These are phyloP conservation scores for Masticophis lateralis DNA, from an alignment of 2,797 vertebrate genomes.

Conservation along the genomic window DNA sequence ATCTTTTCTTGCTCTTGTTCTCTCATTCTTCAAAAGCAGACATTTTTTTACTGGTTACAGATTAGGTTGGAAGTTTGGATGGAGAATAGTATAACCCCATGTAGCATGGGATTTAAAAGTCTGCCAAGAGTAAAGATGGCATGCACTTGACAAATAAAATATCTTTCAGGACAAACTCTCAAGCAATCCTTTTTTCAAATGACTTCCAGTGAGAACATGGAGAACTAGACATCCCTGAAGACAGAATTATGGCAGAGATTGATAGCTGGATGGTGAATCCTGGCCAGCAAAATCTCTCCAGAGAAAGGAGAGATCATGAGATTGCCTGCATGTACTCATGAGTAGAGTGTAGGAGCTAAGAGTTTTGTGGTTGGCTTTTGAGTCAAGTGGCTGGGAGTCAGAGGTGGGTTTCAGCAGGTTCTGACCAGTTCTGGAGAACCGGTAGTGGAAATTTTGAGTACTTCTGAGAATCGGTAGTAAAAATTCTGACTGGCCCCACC, in stretches of 20 bases:
- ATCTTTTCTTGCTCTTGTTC: background rate
- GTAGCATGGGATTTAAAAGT: constrained; percentile 48
- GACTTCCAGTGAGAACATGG: background rate
- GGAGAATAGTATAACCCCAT: constrained; percentile 44
- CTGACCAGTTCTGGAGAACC: too few relatives aligned
- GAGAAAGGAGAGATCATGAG: background rate
- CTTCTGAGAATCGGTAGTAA: too few relatives aligned
- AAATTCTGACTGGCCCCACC: too few relatives aligned
- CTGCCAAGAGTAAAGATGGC: constrained; percentile 62
- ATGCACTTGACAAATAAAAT: constrained; percentile 58
- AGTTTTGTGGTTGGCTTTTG: background rate
- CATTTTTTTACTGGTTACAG: constrained; percentile 53
- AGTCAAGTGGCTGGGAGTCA: background rate
- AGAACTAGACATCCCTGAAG: background rate
- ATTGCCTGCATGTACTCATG: background rate
- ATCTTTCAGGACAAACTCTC: constrained; percentile 59
- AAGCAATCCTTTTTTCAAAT: constrained; percentile 10
- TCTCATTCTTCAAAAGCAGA: constrained; percentile 41
- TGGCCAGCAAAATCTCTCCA: background rate
- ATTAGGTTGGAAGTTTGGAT: constrained; percentile 51
- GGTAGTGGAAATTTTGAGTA: too few relatives aligned
- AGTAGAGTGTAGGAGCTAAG: background rate
- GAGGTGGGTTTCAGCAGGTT: too few relatives aligned
- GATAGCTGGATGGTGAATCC: background rate
- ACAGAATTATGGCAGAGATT: background rate